Conservation (phyloP, 1,140 invertebrate genomes). For the Aplysia californica region DNA sequence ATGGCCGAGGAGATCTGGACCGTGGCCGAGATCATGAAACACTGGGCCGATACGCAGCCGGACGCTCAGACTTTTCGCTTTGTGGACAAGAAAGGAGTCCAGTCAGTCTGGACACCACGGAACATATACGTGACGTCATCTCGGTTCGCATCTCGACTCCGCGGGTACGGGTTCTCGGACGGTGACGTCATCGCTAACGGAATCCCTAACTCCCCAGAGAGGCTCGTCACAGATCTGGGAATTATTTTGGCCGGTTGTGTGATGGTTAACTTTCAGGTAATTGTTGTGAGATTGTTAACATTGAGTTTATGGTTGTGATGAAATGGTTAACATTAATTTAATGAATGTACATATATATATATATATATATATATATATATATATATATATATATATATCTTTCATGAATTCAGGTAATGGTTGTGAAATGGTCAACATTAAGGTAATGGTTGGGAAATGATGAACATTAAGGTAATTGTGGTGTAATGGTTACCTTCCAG, state of each 20-base stretch:
- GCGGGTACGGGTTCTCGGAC: not conserved
- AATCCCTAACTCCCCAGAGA: not conserved
- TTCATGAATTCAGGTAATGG: too few species aligned
- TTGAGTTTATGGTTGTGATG: not conserved
- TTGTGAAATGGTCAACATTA: too few species aligned
- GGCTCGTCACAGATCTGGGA: not conserved
- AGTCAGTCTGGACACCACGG: not conserved
- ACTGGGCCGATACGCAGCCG: not conserved
- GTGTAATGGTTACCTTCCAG: too few species aligned
- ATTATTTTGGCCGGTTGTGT: not conserved
- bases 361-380: too few species aligned
- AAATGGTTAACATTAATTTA: too few species aligned
- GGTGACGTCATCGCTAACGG: constrained; percentile 1
- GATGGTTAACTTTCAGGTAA: not conserved
- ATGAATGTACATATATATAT: too few species aligned
- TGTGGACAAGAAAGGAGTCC: not conserved
- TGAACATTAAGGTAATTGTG: too few species aligned
- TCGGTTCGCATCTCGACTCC: not conserved
- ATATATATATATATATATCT: too few species aligned
- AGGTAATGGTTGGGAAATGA: too few species aligned
- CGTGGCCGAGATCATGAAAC: not conserved
- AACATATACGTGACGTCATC: not conserved
- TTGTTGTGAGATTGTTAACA: not conserved
- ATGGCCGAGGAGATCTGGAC: not conserved
- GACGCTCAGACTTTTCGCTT: not conserved